These are phyloP conservation scores for Muscicapa adusta DNA, from an alignment of 2,113 vertebrate species.

Conservation along the genomic window DNA sequence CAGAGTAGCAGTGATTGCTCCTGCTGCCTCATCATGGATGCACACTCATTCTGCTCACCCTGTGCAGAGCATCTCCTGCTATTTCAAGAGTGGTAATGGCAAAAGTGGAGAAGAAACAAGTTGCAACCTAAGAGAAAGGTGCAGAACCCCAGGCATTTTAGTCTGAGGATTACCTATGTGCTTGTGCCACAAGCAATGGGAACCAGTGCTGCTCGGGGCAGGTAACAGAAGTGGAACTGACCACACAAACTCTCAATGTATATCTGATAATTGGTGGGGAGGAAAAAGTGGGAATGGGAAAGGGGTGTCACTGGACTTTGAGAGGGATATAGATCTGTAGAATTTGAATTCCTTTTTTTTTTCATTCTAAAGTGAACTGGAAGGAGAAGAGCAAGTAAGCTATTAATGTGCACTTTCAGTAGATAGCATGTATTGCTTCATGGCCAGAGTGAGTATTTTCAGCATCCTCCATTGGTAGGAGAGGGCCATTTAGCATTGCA, in stretches of 20 bases:
- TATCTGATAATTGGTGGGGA: neutral
- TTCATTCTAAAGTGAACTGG: neutral
- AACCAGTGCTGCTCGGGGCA: neutral
- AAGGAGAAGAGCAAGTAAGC: neutral
- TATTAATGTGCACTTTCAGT: neutral
- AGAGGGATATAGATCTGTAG: neutral
- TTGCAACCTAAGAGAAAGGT: neutral
- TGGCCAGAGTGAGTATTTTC: neutral
- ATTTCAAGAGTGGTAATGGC: neutral
- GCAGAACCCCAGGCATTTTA: neutral
- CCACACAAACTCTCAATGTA: neutral
- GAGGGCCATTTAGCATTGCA: neutral
- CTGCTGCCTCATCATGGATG: neutral
- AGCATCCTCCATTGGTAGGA: neutral
- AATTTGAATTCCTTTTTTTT: neutral
- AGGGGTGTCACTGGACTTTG: neutral
- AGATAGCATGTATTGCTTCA: neutral
- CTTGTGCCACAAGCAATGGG: neutral
- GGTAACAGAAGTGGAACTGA: neutral
- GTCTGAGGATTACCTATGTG: neutral
- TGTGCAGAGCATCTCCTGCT: accelerated
- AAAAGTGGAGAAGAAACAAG: neutral
- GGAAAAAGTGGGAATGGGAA: neutral
- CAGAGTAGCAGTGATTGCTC: neutral
- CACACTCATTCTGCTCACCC: neutral